Conservation (phyloP, 2,888 invertebrate species). For the Branchipolynoe longqiensis region DNA sequence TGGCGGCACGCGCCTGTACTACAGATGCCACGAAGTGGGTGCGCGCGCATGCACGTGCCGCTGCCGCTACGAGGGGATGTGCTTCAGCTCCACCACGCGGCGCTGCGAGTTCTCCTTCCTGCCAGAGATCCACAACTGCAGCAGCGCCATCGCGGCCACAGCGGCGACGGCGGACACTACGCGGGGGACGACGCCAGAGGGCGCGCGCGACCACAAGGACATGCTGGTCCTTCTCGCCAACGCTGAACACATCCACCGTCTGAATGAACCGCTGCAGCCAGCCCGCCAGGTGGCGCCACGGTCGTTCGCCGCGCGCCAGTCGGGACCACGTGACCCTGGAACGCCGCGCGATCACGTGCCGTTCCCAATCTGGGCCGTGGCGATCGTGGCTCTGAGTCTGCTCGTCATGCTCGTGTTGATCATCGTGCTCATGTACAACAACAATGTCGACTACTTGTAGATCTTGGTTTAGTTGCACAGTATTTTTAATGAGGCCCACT, state of each 20-base stretch:
- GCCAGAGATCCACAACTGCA: background rate
- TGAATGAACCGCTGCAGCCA: background rate
- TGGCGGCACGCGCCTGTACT: background rate
- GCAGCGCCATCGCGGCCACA: background rate
- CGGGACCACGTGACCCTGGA: background rate
- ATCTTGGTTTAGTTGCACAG: too few relatives aligned
- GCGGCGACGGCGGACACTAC: background rate
- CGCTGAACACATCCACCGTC: background rate
- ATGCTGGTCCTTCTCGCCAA: background rate
- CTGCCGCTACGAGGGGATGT: conserved; percentile 54
- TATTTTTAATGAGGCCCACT: too few relatives aligned
- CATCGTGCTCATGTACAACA: conserved; percentile 34
- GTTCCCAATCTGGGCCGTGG: conserved; percentile 57
- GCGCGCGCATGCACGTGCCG: conserved; percentile 28
- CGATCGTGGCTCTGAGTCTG: conserved; percentile 49
- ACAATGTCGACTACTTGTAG: too few relatives aligned
- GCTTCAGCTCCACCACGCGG: background rate
- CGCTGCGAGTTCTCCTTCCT: conserved; percentile 52
- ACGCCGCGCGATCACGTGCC: background rate
- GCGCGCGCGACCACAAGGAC: background rate
- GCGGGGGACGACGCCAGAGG: background rate
- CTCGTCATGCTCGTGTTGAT: conserved; percentile 50
- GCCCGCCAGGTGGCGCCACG: conserved; percentile 2
- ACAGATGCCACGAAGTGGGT: conserved; percentile 18
- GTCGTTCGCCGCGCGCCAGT: conserved; percentile 12